These are phyloP conservation scores for Sebastes taczanowskii DNA, from an alignment of 2,797 vertebrate genomes.

Conservation along the genomic window DNA sequence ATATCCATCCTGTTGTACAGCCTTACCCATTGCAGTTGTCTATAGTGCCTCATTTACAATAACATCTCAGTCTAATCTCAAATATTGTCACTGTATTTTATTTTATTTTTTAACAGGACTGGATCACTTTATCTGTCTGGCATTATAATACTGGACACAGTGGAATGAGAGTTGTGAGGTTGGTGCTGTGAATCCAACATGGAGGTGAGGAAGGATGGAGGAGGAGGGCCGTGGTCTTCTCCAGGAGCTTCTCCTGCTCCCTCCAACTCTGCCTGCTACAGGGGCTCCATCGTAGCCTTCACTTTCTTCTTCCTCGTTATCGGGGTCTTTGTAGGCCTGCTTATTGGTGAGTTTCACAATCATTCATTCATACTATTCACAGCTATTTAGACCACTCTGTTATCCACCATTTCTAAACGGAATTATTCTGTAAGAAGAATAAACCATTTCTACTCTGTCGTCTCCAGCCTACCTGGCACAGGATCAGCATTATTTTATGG, in stretches of 20 bases:
- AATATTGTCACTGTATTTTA: neutral
- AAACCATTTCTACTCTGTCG: neutral
- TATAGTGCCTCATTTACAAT: neutral
- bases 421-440: neutral
- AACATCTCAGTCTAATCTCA: neutral
- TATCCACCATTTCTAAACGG: neutral
- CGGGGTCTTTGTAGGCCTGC: constrained; percentile 74
- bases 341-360: constrained; percentile 73
- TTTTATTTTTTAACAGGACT: neutral
- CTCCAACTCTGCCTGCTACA: constrained; percentile 51
- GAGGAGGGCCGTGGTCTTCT: constrained; percentile 58
- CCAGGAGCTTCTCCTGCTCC: constrained; percentile 43
- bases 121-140: constrained; percentile 13
- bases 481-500: constrained; percentile 86
- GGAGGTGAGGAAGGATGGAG: constrained; percentile 77
- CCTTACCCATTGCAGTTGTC: neutral
- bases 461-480: constrained; percentile 82
- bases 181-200: constrained; percentile 68
- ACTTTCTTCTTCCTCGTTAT: constrained; percentile 75
- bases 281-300: constrained; percentile 48
- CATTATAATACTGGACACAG: constrained; percentile 35
- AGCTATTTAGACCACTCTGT: neutral
- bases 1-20: neutral
- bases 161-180: constrained; percentile 52
- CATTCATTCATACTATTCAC: neutral